Evolutionary conservation across 2,113 vertebrate species (phyloP).

Genomic region (Dolichallabes microphthalmus): DNA sequence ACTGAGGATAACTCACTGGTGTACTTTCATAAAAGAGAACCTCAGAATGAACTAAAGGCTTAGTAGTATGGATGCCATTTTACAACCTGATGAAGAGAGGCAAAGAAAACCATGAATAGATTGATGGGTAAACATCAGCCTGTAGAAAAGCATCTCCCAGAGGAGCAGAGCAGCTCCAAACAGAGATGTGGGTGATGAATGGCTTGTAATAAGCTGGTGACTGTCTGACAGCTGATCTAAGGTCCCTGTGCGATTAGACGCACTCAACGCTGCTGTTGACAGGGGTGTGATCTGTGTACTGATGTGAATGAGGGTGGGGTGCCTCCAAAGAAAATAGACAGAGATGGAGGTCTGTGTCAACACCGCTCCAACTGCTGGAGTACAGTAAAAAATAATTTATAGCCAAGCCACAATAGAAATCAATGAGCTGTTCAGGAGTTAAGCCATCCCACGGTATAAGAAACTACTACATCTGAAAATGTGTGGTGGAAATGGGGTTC

Average conservation of each 20-base stretch:
- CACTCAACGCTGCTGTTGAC: slow-evolving; percentile 51
- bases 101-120: slow-evolving; percentile 51
- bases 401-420: slow-evolving; percentile 25
- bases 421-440: slow-evolving; percentile 6
- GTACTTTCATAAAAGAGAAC: slow-evolving; percentile 9
- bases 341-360: slow-evolving; percentile 39
- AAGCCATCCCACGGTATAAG: neutral
- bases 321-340: slow-evolving; percentile 47
- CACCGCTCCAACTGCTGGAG: slow-evolving; percentile 8
- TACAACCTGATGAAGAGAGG: slow-evolving; percentile 42
- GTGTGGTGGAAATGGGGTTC: neutral
- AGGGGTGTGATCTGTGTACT: slow-evolving; percentile 54
- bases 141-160: slow-evolving; percentile 50
- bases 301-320: slow-evolving; percentile 40
- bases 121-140: slow-evolving; percentile 50
- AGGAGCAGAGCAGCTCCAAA: slow-evolving; percentile 48
- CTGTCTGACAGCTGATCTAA: slow-evolving; percentile 64
- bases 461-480: neutral
- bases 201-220: slow-evolving; percentile 66
- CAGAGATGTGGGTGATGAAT: slow-evolving; percentile 64
- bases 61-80: slow-evolving; percentile 34
- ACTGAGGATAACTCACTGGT: slow-evolving; percentile 1
- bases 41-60: slow-evolving; percentile 33
- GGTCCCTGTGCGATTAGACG: slow-evolving; percentile 54
- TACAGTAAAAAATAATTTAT: slow-evolving; percentile 29